Percentiles rank a stretch among this genome's conserved stretches.
Evolutionary conservation across 2,113 vertebrate genomes (phyloP).

Genomic region (Coracopsis vasa): DNA sequence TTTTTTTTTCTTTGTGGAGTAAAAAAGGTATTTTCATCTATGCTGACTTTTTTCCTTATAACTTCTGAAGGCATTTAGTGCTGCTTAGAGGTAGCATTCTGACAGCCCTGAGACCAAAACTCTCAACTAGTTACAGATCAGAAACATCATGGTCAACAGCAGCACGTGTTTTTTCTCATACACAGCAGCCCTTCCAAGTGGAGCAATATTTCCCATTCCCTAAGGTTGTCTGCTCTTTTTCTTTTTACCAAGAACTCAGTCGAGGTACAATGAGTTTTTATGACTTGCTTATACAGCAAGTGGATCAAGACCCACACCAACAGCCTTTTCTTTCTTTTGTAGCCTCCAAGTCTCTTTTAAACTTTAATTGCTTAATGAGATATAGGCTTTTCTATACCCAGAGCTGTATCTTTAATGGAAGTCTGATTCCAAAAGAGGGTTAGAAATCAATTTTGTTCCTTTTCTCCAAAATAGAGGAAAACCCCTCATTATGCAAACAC

Average conservation of each 20-base stretch:
- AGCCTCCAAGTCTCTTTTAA: not conserved
- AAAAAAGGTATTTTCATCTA: not conserved
- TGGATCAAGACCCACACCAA: not conserved
- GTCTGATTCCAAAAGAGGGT: not conserved
- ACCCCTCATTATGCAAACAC: fast-evolving
- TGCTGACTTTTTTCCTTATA: not conserved
- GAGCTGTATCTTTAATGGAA: not conserved
- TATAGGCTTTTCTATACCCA: not conserved
- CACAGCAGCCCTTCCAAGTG: not conserved
- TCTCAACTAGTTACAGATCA: not conserved
- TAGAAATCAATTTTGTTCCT: not conserved
- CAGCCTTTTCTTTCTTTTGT: not conserved
- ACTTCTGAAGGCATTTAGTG: not conserved
- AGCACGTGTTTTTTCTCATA: not conserved
- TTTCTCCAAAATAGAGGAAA: not conserved
- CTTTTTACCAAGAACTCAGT: not conserved
- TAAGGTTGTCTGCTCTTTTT: not conserved
- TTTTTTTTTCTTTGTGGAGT: not conserved
- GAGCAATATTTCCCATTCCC: not conserved
- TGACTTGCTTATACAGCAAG: not conserved
- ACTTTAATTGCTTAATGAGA: not conserved
- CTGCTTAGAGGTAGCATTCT: not conserved
- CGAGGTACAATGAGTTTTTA: not conserved
- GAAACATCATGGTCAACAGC: not conserved
- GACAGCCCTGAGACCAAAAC: not conserved